A percentile compares a stretch with the other conserved stretches of the same genome.
phyloP scores from a whole-genome alignment of 2,888 invertebrate genomes.

The Rutpela maculata region DNA sequence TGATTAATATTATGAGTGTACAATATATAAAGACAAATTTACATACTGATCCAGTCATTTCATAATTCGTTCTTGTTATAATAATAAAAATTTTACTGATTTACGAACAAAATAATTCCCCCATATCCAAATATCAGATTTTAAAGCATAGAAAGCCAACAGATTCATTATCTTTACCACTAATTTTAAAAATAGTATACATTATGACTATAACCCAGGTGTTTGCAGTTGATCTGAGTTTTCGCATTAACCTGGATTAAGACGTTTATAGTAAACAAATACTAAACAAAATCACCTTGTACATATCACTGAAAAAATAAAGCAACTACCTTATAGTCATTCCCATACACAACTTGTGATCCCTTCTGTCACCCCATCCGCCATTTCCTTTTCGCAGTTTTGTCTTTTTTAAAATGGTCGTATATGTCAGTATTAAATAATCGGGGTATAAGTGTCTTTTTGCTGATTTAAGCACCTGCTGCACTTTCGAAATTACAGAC shows the following conservation, averaged over 20 bases:
- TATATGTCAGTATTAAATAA: conserved; percentile 80
- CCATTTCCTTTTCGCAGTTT: conserved; percentile 94
- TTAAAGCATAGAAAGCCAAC: too few species aligned
- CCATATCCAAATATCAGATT: too few species aligned
- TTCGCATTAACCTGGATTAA: conserved; percentile 2
- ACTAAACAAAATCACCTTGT: not conserved
- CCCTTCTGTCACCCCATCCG: conserved; percentile 96
- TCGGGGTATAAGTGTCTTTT: conserved; percentile 83
- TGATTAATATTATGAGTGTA: not conserved
- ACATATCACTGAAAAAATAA: conserved; percentile 26
- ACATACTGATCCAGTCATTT: not conserved
- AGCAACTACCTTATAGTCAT: conserved; percentile 75
- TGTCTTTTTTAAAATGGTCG: conserved; percentile 82
- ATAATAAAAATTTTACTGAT: too few species aligned
- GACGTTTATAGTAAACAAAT: not conserved
- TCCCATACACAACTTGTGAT: conserved; percentile 87
- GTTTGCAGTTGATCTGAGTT: not conserved
- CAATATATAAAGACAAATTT: conserved; percentile 1
- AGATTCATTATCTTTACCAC: not conserved
- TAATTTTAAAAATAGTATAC: not conserved
- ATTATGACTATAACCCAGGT: not conserved
- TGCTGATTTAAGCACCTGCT: conserved; percentile 85
- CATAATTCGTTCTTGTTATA: too few species aligned
- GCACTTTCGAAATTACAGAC: conserved; percentile 88
- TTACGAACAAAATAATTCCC: too few species aligned